Evolutionary conservation across 2,113 vertebrate species (phyloP).

Genomic region (Heptranchias perlo): DNA sequence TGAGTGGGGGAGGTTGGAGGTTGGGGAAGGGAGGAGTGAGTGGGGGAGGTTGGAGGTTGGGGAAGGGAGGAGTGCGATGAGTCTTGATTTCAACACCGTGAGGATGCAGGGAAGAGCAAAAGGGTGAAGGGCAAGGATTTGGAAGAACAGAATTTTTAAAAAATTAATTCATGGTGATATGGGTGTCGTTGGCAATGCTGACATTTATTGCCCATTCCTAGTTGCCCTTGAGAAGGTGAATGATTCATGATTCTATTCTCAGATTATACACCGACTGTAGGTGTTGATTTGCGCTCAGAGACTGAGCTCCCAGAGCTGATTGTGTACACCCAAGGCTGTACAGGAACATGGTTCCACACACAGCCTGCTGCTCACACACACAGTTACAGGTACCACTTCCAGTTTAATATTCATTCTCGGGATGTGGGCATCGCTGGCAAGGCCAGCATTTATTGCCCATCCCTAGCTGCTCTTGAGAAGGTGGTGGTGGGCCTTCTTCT

Average conservation of each 20-base stretch:
- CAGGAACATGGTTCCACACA: not conserved
- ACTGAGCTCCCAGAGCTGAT: not conserved
- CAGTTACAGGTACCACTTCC: not conserved
- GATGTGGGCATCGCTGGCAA: not conserved
- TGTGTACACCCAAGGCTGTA: not conserved
- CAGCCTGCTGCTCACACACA: not conserved
- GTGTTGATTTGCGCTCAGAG: not conserved
- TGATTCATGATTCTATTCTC: not conserved
- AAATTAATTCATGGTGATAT: too few relatives aligned
- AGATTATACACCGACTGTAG: not conserved
- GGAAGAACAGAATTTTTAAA: too few relatives aligned
- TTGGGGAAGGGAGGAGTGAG: too few relatives aligned
- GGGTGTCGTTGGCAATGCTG: too few relatives aligned
- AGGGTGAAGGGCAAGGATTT: too few relatives aligned
- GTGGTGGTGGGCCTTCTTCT: not conserved
- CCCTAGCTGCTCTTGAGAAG: not conserved
- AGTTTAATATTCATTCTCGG: not conserved
- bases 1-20: too few relatives aligned
- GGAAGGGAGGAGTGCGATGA: too few relatives aligned
- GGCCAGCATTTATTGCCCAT: not conserved
- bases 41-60: too few relatives aligned
- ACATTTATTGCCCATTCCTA: too few relatives aligned
- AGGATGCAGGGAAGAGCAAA: too few relatives aligned
- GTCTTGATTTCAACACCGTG: too few relatives aligned
- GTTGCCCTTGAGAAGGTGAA: too few relatives aligned